Conservation (phyloP, 2,888 invertebrate genomes). For the Phaonia tiefii region DNA sequence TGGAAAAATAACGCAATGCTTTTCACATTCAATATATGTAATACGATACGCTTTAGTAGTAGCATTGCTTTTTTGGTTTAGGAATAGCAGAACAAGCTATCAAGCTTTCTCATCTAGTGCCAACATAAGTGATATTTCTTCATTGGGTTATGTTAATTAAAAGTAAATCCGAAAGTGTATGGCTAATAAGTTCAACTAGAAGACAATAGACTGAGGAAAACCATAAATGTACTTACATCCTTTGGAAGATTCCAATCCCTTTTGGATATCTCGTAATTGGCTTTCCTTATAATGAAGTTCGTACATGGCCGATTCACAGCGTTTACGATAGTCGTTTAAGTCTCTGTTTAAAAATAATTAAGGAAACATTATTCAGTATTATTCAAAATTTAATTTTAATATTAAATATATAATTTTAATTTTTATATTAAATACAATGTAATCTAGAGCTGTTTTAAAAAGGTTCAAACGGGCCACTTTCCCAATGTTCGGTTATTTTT, state of each 20-base stretch:
- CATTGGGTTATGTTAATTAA: slow-evolving; percentile 59
- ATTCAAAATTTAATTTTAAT: too few relatives aligned
- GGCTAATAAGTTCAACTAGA: slow-evolving; percentile 25
- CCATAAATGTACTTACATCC: slow-evolving; percentile 89
- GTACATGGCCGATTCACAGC: slow-evolving; percentile 88
- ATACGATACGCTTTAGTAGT: slow-evolving; percentile 39
- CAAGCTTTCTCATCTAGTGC: slow-evolving; percentile 56
- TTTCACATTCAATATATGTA: slow-evolving; percentile 25
- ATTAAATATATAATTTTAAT: too few relatives aligned
- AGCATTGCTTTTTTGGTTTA: slow-evolving; percentile 17
- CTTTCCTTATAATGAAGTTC: slow-evolving; percentile 93
- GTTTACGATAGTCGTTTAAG: slow-evolving; percentile 89
- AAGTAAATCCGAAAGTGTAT: slow-evolving; percentile 19
- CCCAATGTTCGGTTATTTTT: too few relatives aligned
- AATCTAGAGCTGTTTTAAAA: too few relatives aligned
- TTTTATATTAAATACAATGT: too few relatives aligned
- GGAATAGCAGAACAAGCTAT: slow-evolving; percentile 40
- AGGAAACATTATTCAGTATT: too few relatives aligned
- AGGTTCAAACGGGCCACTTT: too few relatives aligned
- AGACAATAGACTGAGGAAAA: slow-evolving; percentile 5
- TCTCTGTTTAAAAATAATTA: too few relatives aligned
- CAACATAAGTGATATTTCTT: slow-evolving; percentile 59
- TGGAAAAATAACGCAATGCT: slow-evolving; percentile 27
- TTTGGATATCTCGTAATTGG: slow-evolving; percentile 92
- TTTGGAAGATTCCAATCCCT: slow-evolving; percentile 90